phyloP scores from a whole-genome alignment of 2,888 invertebrate genomes.

The Hesperia comma region DNA sequence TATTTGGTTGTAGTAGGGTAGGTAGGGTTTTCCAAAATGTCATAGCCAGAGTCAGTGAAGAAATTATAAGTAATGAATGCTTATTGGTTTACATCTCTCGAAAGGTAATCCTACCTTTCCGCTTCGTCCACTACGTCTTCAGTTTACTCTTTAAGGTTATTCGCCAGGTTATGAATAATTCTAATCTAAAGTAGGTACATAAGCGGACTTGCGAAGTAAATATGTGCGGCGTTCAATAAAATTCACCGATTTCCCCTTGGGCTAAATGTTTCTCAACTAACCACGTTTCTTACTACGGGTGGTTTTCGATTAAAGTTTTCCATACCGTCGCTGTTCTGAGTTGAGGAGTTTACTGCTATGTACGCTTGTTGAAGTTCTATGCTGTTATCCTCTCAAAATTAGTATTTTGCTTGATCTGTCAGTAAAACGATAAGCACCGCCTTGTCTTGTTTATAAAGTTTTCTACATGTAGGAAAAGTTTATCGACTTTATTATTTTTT shows the following conservation, averaged over 20 bases:
- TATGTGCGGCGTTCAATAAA: constrained; percentile 66
- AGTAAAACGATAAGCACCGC: neutral
- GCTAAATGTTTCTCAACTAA: constrained; percentile 65
- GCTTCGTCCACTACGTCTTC: too few relatives aligned
- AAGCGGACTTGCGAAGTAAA: neutral
- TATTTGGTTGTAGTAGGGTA: too few relatives aligned
- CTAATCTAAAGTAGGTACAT: neutral
- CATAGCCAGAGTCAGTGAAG: too few relatives aligned
- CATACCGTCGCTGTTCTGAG: constrained; percentile 56
- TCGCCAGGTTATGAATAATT: neutral
- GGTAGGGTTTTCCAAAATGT: too few relatives aligned
- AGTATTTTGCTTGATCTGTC: neutral
- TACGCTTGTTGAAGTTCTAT: constrained; percentile 44
- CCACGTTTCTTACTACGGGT: constrained; percentile 66
- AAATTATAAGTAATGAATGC: too few relatives aligned
- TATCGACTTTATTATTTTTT: too few relatives aligned
- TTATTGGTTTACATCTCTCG: too few relatives aligned
- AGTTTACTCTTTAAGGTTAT: too few relatives aligned
- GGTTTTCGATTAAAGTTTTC: constrained; percentile 80
- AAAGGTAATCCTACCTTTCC: too few relatives aligned
- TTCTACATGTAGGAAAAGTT: neutral
- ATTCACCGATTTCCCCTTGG: constrained; percentile 60
- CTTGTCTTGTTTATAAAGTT: neutral
- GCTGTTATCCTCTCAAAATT: constrained; percentile 6
- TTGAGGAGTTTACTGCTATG: constrained; percentile 46